Conservation (phyloP, 2,797 vertebrate genomes). For the Pagetopsis macropterus region DNA sequence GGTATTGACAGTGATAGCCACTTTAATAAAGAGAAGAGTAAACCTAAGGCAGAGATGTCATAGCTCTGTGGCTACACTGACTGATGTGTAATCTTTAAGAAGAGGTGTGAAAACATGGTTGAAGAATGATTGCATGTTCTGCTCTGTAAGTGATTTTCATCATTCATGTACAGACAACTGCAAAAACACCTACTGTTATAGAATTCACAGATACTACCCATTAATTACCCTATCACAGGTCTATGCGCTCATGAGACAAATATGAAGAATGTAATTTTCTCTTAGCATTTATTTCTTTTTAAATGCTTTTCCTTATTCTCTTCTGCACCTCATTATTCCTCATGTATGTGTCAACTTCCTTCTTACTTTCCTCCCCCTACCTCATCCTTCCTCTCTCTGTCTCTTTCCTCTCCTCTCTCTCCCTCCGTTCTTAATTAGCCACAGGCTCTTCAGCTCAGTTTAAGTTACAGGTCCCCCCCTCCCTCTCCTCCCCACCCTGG, state of each 20-base stretch:
- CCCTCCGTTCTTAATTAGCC: slow-evolving; percentile 45
- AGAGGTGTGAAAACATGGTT: too few species aligned
- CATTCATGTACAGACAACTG: background rate
- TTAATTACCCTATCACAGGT: background rate
- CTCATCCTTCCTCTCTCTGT: background rate
- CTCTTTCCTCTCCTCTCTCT: background rate
- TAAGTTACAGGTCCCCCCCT: slow-evolving; percentile 58
- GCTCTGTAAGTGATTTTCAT: background rate
- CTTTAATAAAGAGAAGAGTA: too few species aligned
- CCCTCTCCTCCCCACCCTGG: slow-evolving; percentile 46
- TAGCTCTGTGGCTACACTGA: too few species aligned
- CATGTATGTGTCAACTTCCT: slow-evolving; percentile 39
- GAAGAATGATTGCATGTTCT: too few species aligned
- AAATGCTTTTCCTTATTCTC: background rate
- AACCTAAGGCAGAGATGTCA: too few species aligned
- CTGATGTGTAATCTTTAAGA: too few species aligned
- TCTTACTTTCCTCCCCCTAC: background rate
- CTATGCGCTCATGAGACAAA: background rate
- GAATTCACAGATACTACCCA: background rate
- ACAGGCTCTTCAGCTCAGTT: slow-evolving; percentile 54
- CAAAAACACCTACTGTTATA: background rate
- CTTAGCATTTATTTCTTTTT: background rate
- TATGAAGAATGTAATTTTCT: background rate
- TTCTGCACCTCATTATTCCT: slow-evolving; percentile 37
- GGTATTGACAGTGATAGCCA: too few species aligned